Percentiles rank a stretch among this genome's conserved stretches.
Evolutionary conservation across 2,888 invertebrate species (phyloP).

Genomic region (Anoplius nigerrimus): DNA sequence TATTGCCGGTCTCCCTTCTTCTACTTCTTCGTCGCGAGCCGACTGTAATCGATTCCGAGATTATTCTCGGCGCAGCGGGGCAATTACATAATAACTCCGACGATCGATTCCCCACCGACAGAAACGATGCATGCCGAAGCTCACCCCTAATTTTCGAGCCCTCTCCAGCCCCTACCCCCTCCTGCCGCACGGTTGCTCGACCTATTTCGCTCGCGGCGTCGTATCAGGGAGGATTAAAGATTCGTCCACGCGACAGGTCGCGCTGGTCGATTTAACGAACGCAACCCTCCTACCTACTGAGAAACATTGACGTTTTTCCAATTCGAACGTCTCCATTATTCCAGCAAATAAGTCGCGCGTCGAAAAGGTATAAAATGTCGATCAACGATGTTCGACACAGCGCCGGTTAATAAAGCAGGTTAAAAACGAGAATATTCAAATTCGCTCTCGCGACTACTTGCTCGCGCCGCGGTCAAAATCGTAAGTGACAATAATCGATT

Average conservation of each 20-base stretch:
- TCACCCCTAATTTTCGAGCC: constrained; percentile 34
- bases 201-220: constrained; percentile 37
- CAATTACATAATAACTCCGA: constrained; percentile 58
- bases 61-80: constrained; percentile 49
- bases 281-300: not conserved
- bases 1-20: not conserved
- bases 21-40: not conserved
- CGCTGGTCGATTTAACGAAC: not conserved
- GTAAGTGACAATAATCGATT: too few relatives aligned
- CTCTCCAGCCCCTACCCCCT: not conserved
- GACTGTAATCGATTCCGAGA: constrained; percentile 48
- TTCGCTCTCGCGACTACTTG: too few relatives aligned
- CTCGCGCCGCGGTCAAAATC: too few relatives aligned
- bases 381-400: too few relatives aligned
- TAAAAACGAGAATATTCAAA: too few relatives aligned
- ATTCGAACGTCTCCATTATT: too few relatives aligned
- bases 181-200: constrained; percentile 40
- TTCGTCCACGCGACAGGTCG: not conserved
- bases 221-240: not conserved
- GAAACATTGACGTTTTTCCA: too few relatives aligned
- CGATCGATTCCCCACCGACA: constrained; percentile 39
- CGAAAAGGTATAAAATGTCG: too few relatives aligned
- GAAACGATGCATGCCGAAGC: constrained; percentile 38
- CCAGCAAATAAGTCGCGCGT: too few relatives aligned
- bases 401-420: too few relatives aligned